Base-by-base conservation (phyloP, 1,140 invertebrate genomes). In the Anadara kagoshimensis region DNA sequence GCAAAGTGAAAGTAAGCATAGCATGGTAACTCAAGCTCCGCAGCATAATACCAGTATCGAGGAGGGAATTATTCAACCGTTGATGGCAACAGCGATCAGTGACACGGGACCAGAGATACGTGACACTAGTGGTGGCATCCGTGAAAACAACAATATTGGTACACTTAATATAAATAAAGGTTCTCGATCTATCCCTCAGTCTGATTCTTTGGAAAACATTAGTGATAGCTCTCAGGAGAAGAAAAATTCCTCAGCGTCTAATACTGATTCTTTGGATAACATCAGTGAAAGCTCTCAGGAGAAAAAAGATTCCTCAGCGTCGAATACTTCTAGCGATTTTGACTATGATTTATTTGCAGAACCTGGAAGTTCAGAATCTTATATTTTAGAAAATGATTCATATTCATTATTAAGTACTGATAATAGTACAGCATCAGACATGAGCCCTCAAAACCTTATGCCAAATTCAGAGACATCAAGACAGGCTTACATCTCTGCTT, bases 361-460 rank as follows among this genome's bases (percentile, higher is more conserved):
- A 51, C 58, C 57, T 43, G 78, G 78, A n/a, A 80, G 78, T 67
- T 80, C 78, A 5, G 78, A 80, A 56, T 61, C 69, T 8, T 80
- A 74, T 65, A 80, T 80, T 73, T 49, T 80, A 43, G 58, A 75
- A 65, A 68, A 72, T 1, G 68, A 75, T 16, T 70, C 73, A 43
- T 63, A 62, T n/a, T 47, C 53, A n/a, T 47, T 78, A 12, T 51
- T 64, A 5, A 44, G 44, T 20, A 69, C 73, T 12, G 68, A 69
- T 49, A 74, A 71, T 65, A 51, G 44, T 36, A 29, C 29, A 41
- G 1, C 29, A 69, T 68, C 65, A 59, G 69, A 69, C 10, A 57
- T 44, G 29, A 41, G 51, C 12, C 43, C 29, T 41, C 43, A 69
- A 26, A 49, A 18, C n/a, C 44, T 45, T 22, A 2, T 36, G 29